Base-by-base conservation (phyloP, 2,888 invertebrate species). In the Mechanitis mazaeus region DNA sequence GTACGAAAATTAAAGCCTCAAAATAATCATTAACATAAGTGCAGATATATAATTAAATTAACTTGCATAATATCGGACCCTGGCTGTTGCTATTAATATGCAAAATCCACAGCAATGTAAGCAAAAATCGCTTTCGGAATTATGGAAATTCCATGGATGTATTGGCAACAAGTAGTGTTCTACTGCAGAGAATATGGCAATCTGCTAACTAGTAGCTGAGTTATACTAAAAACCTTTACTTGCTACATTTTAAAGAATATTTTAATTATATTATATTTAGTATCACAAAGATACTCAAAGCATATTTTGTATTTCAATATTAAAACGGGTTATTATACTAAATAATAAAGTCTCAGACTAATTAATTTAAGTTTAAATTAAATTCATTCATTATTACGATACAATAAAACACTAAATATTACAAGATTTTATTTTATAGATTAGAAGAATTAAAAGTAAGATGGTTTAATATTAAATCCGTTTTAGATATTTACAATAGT, bases 11-110 rank as follows among this genome's bases (percentile, higher is more conserved):
- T 55, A 55, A 60, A 55, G 57, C 33, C 64, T 60, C 61, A 55
- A 64, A 59, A 62, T 65, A 67, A 64, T 66, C 62, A 64, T 58
- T 60, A 66, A 69, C 72, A 71, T 70, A 73, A 75, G 72, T 72
- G 64, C 70, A 64, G 61, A 0, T 66, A 59, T 65, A 70, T 74
- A 75, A 76, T 76, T 73, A 71, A 73, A 76, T 78, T 71, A 68
- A 71, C 78, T 77, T 76, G 76, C 76, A 78, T 77, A 78, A 77
- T 75, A 69, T 60, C 66, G 68, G 68, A 67, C 58, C 58, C 67
- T 63, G 69, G 67, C 67, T 68, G 71, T 64, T 64, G 63, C 62
- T 67, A 68, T 68, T 73, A 69, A 72, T 75, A 76, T 74, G 72
- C 72, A 64, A 71, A 72, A 72, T 71, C 66, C 64, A 56, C 65